Percentiles rank a stretch among this genome's conserved stretches.
Conservation (phyloP, 2,797 vertebrate genomes). For the Amazona finschi region DNA sequence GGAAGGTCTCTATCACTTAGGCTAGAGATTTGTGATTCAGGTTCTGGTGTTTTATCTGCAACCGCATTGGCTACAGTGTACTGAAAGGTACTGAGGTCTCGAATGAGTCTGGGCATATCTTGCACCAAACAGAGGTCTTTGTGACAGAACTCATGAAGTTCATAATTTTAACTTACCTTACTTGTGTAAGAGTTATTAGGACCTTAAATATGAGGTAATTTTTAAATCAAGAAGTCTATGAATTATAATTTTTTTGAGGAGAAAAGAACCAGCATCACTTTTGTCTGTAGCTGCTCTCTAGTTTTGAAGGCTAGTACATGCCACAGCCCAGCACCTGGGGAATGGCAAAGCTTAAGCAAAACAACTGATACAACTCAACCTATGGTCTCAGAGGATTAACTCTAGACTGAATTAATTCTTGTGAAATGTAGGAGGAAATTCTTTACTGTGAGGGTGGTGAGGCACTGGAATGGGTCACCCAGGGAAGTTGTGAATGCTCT, state of each 20-base stretch:
- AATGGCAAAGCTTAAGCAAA: neutral
- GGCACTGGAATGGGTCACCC: no score
- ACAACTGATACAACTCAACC: neutral
- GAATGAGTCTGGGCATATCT: neutral
- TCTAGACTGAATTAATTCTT: neutral
- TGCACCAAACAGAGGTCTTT: neutral
- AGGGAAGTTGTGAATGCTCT: no score
- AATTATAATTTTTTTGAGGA: neutral
- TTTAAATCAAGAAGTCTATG: neutral
- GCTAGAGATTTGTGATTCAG: neutral
- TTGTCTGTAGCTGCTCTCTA: neutral
- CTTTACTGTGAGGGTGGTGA: no score
- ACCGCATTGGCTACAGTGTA: neutral
- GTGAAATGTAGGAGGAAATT: neutral
- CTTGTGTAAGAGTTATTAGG: neutral
- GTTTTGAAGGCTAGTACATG: neutral
- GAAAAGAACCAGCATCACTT: neutral
- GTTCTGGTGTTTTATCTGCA: neutral
- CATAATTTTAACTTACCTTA: neutral
- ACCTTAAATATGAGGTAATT: neutral
- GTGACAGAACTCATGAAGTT: neutral
- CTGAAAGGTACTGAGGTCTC: neutral
- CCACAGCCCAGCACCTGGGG: neutral
- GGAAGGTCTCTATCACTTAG: neutral
- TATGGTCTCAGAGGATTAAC: neutral